A percentile compares a stretch with the other conserved stretches of the same genome.
These are phyloP conservation scores for Hylia prasina DNA, from an alignment of 2,113 vertebrate genomes.

Conservation along the genomic window DNA sequence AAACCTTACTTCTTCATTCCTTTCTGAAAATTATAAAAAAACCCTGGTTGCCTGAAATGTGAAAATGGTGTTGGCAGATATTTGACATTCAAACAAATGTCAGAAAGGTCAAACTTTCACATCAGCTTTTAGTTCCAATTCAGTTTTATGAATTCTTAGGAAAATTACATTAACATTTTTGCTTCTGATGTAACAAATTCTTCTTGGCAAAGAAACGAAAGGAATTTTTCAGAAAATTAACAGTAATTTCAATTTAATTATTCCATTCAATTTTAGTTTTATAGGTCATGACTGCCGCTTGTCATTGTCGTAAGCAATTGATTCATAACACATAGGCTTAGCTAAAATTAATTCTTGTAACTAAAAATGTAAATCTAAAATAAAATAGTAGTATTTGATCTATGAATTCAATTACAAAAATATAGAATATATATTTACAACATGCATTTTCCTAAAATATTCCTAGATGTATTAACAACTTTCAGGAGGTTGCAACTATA, in stretches of 20 bases:
- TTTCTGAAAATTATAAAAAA: background rate
- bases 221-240: constrained; percentile 1
- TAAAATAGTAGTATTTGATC: background rate
- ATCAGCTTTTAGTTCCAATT: background rate
- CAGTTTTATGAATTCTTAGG: background rate
- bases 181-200: background rate
- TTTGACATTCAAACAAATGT: constrained; percentile 17
- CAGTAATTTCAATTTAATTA: background rate
- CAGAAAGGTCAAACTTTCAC: background rate
- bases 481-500: background rate
- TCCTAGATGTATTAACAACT: background rate
- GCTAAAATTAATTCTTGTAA: background rate
- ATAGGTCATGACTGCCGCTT: background rate
- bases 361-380: background rate
- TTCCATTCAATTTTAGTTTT: constrained; percentile 2
- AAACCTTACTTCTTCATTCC: background rate
- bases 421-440: background rate
- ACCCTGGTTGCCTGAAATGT: background rate
- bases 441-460: background rate
- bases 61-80: background rate
- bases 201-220: background rate
- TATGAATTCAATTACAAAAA: background rate
- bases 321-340: background rate
- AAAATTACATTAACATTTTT: constrained; percentile 34
- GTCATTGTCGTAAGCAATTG: background rate